These are phyloP conservation scores for Oscheius sp. DNA, from an alignment of 2,888 invertebrate genomes.

Conservation along the genomic window DNA sequence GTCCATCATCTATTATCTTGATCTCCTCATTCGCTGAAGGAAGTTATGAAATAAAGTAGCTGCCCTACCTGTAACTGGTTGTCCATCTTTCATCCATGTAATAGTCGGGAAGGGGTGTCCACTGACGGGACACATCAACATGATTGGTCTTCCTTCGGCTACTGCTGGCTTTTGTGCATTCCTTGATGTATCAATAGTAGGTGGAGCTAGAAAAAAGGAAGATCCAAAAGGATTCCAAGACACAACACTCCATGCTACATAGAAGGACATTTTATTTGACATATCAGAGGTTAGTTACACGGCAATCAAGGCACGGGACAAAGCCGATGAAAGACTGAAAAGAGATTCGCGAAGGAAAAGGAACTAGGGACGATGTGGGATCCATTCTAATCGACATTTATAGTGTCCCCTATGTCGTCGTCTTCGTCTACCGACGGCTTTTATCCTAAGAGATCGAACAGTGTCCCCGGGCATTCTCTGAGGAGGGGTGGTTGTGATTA, in stretches of 20 bases:
- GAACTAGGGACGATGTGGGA: neutral
- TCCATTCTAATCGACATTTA: slow-evolving; percentile 21
- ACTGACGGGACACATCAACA: slow-evolving; percentile 65
- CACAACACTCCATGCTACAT: slow-evolving; percentile 8
- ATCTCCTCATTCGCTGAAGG: slow-evolving; percentile 40
- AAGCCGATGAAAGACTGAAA: slow-evolving; percentile 21
- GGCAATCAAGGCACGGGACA: slow-evolving; percentile 30
- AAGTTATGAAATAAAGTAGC: neutral
- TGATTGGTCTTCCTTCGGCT: slow-evolving; percentile 58
- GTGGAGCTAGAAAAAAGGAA: slow-evolving; percentile 70
- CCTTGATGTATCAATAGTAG: slow-evolving; percentile 71
- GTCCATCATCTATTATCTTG: slow-evolving; percentile 60
- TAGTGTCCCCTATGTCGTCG: slow-evolving; percentile 19
- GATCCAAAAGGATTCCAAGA: neutral
- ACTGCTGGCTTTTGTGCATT: slow-evolving; percentile 70
- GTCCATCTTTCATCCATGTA: slow-evolving; percentile 62
- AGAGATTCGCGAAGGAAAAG: slow-evolving; percentile 7
- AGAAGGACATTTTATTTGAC: slow-evolving; percentile 7
- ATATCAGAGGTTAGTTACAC: slow-evolving; percentile 21
- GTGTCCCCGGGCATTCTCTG: slow-evolving; percentile 20
- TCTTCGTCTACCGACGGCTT: slow-evolving; percentile 6
- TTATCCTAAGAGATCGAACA: slow-evolving; percentile 12
- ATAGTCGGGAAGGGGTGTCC: slow-evolving; percentile 68
- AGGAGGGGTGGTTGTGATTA: neutral
- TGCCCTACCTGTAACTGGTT: slow-evolving; percentile 37